Evolutionary conservation across 1,140 invertebrate genomes (phyloP).

Genomic region (Nixonia krombeini): DNA sequence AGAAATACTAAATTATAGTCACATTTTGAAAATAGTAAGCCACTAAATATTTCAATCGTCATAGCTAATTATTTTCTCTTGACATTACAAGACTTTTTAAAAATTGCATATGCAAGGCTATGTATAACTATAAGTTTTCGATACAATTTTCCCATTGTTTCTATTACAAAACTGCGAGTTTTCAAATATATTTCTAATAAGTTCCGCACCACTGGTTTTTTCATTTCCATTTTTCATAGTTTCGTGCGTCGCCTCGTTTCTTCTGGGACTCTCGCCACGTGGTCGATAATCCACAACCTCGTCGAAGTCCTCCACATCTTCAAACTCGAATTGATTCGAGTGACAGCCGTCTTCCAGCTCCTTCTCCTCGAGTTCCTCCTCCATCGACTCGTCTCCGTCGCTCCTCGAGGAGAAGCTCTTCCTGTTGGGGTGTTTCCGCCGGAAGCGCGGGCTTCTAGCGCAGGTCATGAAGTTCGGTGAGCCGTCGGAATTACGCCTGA

Average conservation of each 20-base stretch:
- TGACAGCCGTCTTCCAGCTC: constrained; percentile 43
- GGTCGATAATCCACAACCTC: constrained; percentile 69
- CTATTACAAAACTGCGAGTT: background rate
- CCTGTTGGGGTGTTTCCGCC: constrained; percentile 36
- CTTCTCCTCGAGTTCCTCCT: constrained; percentile 52
- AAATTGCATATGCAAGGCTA: too few species aligned
- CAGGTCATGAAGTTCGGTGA: constrained; percentile 67
- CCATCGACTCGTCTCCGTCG: constrained; percentile 64
- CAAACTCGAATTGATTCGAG: constrained; percentile 64
- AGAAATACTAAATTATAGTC: too few species aligned
- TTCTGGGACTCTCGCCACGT: constrained; percentile 58
- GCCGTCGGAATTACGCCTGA: constrained; percentile 65
- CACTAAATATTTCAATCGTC: too few species aligned
- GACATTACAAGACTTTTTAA: background rate
- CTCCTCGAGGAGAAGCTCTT: constrained; percentile 55
- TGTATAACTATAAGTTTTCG: background rate
- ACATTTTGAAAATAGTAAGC: too few species aligned
- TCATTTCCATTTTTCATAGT: constrained; percentile 32
- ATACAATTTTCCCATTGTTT: background rate
- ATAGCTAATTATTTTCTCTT: background rate
- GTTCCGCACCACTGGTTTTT: background rate
- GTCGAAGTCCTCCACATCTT: constrained; percentile 65
- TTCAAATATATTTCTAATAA: background rate
- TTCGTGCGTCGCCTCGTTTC: constrained; percentile 28
- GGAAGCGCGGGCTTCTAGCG: constrained; percentile 61